Percentiles rank a stretch among this genome's conserved stretches.
Conservation (phyloP, 2,888 invertebrate genomes). For the Caenorhabditis macrosperma region DNA sequence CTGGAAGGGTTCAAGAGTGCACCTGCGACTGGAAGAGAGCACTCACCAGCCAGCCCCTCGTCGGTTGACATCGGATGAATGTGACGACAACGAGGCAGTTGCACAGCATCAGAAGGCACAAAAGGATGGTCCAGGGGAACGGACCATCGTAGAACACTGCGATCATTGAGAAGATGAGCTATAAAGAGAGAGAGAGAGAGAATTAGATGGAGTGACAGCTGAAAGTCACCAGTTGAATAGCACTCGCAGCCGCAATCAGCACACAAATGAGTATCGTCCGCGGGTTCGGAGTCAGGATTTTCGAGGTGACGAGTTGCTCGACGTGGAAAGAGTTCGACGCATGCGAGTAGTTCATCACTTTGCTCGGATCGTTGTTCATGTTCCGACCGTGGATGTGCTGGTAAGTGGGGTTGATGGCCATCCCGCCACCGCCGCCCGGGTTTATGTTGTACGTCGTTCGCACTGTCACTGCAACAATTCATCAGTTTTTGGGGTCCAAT, state of each 20-base stretch:
- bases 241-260: conserved; percentile 73
- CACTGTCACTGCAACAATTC: conserved; percentile 45
- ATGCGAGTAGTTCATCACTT: conserved; percentile 63
- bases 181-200: neutral
- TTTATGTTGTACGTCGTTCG: conserved; percentile 60
- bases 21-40: neutral
- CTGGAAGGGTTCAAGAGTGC: conserved; percentile 56
- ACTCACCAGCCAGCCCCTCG: conserved; percentile 71
- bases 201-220: neutral
- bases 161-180: conserved; percentile 77
- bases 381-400: conserved; percentile 51
- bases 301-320: conserved; percentile 76
- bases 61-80: conserved; percentile 73
- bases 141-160: conserved; percentile 79
- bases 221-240: conserved; percentile 73
- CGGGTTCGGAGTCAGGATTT: conserved; percentile 74
- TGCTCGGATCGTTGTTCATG: conserved; percentile 52
- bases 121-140: conserved; percentile 66
- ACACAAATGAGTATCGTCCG: conserved; percentile 72
- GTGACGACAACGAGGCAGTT: conserved; percentile 72
- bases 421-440: conserved; percentile 53
- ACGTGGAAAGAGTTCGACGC: conserved; percentile 70
- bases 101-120: conserved; percentile 70
- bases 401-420: conserved; percentile 62
- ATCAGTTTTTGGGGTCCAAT: neutral